Conservation (phyloP, 2,797 vertebrate genomes). For the Cossypha polioptera region DNA sequence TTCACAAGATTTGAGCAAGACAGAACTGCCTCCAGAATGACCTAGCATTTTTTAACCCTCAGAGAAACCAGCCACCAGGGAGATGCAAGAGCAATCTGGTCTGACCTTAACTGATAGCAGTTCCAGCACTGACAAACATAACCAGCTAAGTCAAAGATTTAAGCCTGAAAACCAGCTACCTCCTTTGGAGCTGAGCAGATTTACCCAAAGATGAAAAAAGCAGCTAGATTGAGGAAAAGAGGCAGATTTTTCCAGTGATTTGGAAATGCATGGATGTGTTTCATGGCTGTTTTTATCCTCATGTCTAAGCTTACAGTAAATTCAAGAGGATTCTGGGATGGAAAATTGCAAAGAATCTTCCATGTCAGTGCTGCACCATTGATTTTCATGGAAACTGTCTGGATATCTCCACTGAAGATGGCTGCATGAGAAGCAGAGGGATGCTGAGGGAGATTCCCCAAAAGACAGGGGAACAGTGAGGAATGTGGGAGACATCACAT, state of each 20-base stretch:
- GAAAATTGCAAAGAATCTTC: background rate
- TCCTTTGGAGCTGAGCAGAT: background rate
- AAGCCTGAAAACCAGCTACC: background rate
- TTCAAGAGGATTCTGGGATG: background rate
- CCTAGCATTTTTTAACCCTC: background rate
- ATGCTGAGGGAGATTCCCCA: background rate
- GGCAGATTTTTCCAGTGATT: background rate
- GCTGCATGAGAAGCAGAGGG: accelerated
- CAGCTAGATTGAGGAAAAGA: background rate
- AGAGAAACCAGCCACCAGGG: background rate
- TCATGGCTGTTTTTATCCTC: accelerated
- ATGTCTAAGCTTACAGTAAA: background rate
- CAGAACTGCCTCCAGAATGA: background rate
- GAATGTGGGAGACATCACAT: background rate
- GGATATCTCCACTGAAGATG: background rate
- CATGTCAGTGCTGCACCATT: background rate
- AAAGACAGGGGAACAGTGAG: background rate
- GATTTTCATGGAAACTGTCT: background rate
- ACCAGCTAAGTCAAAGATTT: background rate
- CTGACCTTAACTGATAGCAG: background rate
- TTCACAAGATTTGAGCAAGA: background rate
- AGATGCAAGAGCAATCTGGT: background rate
- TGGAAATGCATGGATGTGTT: background rate
- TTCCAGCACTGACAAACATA: background rate
- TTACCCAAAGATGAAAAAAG: background rate